Conservation (phyloP, 2,113 vertebrate genomes). For the Megatriorchis doriae region DNA sequence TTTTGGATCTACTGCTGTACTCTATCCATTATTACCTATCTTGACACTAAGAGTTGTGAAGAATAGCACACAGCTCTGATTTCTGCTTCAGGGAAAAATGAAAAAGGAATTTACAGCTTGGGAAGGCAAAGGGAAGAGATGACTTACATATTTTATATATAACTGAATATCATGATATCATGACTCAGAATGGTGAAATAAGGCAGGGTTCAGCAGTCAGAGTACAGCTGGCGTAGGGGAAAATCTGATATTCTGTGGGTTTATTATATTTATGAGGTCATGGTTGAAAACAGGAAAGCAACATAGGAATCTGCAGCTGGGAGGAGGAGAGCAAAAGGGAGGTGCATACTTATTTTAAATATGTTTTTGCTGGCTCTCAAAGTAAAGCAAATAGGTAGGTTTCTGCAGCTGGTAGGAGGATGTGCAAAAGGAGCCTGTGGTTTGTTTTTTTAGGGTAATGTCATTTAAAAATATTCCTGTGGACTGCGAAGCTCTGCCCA, state of each 20-base stretch:
- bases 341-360: background rate
- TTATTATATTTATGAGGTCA: background rate
- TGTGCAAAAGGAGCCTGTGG: background rate
- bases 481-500: background rate
- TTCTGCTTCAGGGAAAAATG: background rate
- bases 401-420: constrained; percentile 27
- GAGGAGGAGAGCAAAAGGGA: background rate
- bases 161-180: background rate
- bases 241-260: background rate
- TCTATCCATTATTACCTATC: background rate
- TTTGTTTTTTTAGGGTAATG: constrained; percentile 17
- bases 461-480: constrained; percentile 22
- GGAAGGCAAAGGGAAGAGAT: background rate
- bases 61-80: background rate
- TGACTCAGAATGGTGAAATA: background rate
- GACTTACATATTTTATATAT: background rate
- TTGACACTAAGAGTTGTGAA: background rate
- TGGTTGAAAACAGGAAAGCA: background rate
- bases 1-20: background rate
- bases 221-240: background rate
- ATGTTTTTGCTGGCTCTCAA: background rate
- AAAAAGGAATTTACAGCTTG: background rate
- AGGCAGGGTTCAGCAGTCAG: background rate
- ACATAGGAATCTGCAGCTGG: background rate
- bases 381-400: background rate